Base-by-base conservation (phyloP, 2,113 vertebrate species). In the Pachycephala philippinensis region DNA sequence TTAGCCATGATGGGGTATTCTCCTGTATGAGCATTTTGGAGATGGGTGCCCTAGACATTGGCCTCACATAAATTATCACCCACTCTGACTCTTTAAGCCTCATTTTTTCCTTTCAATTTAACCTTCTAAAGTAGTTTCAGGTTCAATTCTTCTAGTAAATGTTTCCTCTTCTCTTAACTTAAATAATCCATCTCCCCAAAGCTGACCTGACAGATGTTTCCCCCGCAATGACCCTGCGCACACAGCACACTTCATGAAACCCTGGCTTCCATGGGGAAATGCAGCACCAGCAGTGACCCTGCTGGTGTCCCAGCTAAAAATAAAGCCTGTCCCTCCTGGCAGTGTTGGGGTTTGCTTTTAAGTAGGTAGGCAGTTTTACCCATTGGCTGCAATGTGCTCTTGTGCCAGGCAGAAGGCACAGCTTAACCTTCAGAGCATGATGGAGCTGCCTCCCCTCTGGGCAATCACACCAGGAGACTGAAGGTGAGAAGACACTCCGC, bases 281-380 rank as follows among this genome's bases (percentile, higher is more conserved):
- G 94, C 92, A 88, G 95, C 89, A 94, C 97, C 75, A 97, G 96
- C 96, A 88, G 71, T 95, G 92, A 97, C 96, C 92, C 94, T 96
- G 77, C 82, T 95, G 75, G 61, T 85, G 94, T 97, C 93, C 93
- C 94, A 84, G 94, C 95, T 96, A 95, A 97, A 97, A 97, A 97
- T 97, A 97, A 94, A 94, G 91, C 87, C 84, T 70, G 50, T 95
- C 92, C 95, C 96, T 96, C 81, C 94, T 96, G 94, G 93, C 94
- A 94, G 66, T 74, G 60, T 95, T 94, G 78, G 90, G 89, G 87
- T 86, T 97, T 97, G 94, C 90, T 96, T 97, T 95, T 90, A 88
- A 88, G 91, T 96, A 96, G 80, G 94, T 96, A 97, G 93, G 87
- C 92, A 96, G 60, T 93, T 91, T 97, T 95, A 77, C 78, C 93